phyloP scores from a whole-genome alignment of 2,888 invertebrate genomes.

The Magallana nippona region DNA sequence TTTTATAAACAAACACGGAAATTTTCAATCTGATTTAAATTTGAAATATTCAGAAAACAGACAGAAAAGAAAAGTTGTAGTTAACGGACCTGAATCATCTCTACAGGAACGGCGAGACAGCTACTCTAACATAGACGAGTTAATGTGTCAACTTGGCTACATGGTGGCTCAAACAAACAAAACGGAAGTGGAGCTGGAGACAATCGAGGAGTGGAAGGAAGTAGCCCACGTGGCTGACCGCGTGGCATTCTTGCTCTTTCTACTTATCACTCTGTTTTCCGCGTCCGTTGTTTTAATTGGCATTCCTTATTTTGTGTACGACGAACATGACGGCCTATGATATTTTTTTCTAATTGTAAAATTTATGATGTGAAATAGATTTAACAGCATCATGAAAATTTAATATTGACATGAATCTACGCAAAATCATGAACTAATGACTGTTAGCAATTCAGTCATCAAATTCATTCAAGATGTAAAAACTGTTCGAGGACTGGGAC shows the following conservation, averaged over 20 bases:
- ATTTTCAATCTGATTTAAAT: neutral
- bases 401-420: too few relatives aligned
- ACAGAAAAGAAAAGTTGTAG: neutral
- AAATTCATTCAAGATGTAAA: too few relatives aligned
- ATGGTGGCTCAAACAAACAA: slow-evolving; percentile 74
- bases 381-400: too few relatives aligned
- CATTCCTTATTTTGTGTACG: slow-evolving; percentile 67
- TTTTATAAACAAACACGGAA: neutral
- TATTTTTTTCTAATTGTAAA: neutral
- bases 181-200: slow-evolving; percentile 69
- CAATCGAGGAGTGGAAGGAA: slow-evolving; percentile 77
- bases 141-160: slow-evolving; percentile 71
- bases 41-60: neutral
- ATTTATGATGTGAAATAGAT: too few relatives aligned
- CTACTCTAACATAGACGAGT: slow-evolving; percentile 66
- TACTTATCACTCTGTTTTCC: slow-evolving; percentile 69
- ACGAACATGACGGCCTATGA: slow-evolving; percentile 17
- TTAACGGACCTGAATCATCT: neutral
- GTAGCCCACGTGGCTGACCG: slow-evolving; percentile 76
- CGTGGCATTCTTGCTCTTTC: slow-evolving; percentile 75
- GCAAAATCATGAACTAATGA: too few relatives aligned
- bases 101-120: neutral
- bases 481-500: too few relatives aligned
- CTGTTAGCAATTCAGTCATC: too few relatives aligned
- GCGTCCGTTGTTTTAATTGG: slow-evolving; percentile 71